These are phyloP conservation scores for Thecocarcelia acutangulata DNA, from an alignment of 2,888 invertebrate species.

Conservation along the genomic window DNA sequence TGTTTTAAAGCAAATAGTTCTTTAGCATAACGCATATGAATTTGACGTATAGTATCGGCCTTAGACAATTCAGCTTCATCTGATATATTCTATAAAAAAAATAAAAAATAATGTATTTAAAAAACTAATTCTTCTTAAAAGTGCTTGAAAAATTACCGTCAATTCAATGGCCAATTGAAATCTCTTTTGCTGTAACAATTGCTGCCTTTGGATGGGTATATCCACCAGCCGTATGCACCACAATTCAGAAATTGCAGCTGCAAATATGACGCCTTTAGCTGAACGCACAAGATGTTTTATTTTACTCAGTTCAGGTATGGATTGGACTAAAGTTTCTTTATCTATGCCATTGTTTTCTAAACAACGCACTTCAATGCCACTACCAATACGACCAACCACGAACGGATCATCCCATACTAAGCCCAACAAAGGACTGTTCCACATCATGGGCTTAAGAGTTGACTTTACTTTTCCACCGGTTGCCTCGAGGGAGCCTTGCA, in stretches of 20 bases:
- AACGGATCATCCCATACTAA: slow-evolving; percentile 96
- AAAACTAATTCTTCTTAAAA: not conserved
- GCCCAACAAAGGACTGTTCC: slow-evolving; percentile 78
- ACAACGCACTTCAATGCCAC: slow-evolving; percentile 92
- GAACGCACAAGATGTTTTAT: slow-evolving; percentile 89
- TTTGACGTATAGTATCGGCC: slow-evolving; percentile 90
- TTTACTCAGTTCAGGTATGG: slow-evolving; percentile 88
- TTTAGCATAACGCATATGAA: slow-evolving; percentile 94
- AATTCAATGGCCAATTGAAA: slow-evolving; percentile 96
- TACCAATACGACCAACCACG: slow-evolving; percentile 91
- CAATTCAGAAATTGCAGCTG: slow-evolving; percentile 92
- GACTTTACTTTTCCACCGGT: slow-evolving; percentile 71
- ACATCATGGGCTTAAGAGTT: slow-evolving; percentile 73
- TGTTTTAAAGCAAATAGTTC: slow-evolving; percentile 94
- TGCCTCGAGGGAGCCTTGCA: slow-evolving; percentile 66
- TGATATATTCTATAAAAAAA: slow-evolving; percentile 86
- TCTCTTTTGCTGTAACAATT: slow-evolving; percentile 92
- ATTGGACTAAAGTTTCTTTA: slow-evolving; percentile 86
- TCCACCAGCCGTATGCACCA: slow-evolving; percentile 93
- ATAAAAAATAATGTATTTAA: not conserved
- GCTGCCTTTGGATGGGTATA: slow-evolving; percentile 90
- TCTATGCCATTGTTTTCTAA: slow-evolving; percentile 88
- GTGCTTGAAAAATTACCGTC: slow-evolving; percentile 85
- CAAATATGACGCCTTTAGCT: slow-evolving; percentile 90
- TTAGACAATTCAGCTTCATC: slow-evolving; percentile 91